These are phyloP conservation scores for Chloebia gouldiae DNA, from an alignment of 2,113 vertebrate genomes.

Conservation along the genomic window DNA sequence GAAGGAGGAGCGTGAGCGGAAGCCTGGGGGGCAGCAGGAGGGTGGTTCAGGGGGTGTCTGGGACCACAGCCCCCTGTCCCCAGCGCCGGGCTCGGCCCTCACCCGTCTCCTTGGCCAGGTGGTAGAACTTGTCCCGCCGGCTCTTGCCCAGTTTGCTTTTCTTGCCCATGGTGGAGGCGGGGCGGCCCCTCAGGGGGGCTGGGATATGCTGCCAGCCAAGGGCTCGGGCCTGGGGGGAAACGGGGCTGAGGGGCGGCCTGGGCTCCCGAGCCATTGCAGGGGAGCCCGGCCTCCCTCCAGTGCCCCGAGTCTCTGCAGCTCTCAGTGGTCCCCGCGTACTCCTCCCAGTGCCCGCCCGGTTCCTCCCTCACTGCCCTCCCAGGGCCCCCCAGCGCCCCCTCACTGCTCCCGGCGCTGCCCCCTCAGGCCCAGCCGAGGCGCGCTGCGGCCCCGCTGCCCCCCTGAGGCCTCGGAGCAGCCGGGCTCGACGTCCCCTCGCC, in stretches of 20 bases:
- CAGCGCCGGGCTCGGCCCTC: background rate
- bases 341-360: background rate
- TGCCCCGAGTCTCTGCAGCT: no score
- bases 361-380: background rate
- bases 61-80: accelerated
- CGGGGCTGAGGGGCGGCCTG: accelerated
- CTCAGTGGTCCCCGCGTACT: no score
- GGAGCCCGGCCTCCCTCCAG: background rate
- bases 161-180: slow-evolving; percentile 82
- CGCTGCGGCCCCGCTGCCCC: background rate
- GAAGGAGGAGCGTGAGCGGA: slow-evolving; percentile 95
- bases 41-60: accelerated
- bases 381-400: accelerated
- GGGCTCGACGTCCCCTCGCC: accelerated
- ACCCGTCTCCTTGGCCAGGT: slow-evolving; percentile 96
- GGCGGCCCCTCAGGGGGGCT: accelerated
- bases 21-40: slow-evolving; percentile 69
- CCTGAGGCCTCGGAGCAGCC: background rate
- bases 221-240: background rate
- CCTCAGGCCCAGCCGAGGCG: no score
- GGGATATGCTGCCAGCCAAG: background rate
- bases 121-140: slow-evolving; percentile 95
- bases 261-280: background rate
- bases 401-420: accelerated
- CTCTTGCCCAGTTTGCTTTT: slow-evolving; percentile 93